A percentile compares a stretch with the other conserved stretches of the same genome.
phyloP scores from a whole-genome alignment of 2,113 vertebrate species.

The Clarias magur region DNA sequence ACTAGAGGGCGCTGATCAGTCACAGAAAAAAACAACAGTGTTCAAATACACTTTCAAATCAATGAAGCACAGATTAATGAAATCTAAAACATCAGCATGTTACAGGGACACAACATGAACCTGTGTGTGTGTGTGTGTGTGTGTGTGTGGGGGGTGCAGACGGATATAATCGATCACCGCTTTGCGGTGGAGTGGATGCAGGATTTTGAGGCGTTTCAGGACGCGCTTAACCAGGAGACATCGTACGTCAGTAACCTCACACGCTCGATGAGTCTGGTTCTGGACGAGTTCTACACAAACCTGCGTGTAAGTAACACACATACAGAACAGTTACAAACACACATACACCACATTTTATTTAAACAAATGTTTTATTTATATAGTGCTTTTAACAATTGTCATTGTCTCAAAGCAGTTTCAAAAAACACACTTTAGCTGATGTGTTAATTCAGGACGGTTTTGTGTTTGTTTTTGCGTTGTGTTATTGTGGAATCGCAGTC shows the following conservation, averaged over 20 bases:
- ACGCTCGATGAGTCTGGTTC: constrained; percentile 94
- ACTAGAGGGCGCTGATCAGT: not conserved
- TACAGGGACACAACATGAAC: not conserved
- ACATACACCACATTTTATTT: not conserved
- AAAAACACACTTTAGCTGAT: not conserved
- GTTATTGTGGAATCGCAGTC: not conserved
- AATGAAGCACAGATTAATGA: not conserved
- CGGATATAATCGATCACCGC: constrained; percentile 93
- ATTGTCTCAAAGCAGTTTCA: not conserved
- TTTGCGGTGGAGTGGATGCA: constrained; percentile 99
- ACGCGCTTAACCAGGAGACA: constrained; percentile 92
- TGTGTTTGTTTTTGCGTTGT: not conserved
- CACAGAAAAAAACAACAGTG: not conserved
- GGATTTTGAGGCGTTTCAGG: constrained; percentile 95
- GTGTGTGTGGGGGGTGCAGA: constrained; percentile 73
- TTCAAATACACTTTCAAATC: not conserved
- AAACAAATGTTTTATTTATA: no score
- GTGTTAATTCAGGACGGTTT: not conserved
- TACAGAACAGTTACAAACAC: not conserved
- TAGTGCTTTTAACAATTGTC: no score
- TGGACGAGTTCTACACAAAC: constrained; percentile 93
- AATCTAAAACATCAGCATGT: not conserved
- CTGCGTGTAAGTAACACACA: constrained; percentile 76
- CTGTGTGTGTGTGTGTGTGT: not conserved
- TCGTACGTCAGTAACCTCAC: constrained; percentile 94